A percentile compares a stretch with the other conserved stretches of the same genome.
Evolutionary conservation across 35 echinoderm and acorn worm species (phyloP).

Genomic region (Lytechinus pictus): DNA sequence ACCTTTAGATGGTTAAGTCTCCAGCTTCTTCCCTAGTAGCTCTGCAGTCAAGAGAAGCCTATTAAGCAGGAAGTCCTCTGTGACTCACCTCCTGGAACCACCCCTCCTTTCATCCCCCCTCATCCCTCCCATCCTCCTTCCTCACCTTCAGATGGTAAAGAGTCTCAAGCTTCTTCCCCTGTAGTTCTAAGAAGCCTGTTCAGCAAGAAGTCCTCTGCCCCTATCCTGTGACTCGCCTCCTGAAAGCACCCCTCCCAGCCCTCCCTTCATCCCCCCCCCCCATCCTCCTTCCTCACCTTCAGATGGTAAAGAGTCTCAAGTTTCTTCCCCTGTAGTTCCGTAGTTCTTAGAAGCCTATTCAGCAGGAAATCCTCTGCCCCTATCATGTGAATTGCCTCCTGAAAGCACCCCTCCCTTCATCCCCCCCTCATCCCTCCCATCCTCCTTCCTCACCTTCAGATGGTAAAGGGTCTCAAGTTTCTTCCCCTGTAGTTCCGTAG

Average conservation of each 20-base stretch:
- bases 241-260: not conserved
- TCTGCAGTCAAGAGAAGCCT: conserved; percentile 81
- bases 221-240: not conserved
- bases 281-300: conserved; percentile 65
- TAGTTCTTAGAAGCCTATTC: conserved; percentile 76
- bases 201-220: not conserved
- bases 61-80: conserved; percentile 81
- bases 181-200: not conserved
- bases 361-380: conserved; percentile 79
- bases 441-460: conserved; percentile 77
- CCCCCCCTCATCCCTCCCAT: conserved; percentile 30
- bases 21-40: conserved; percentile 71
- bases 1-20: conserved; percentile 22
- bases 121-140: no score
- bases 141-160: not conserved
- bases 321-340: conserved; percentile 78
- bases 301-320: conserved; percentile 84
- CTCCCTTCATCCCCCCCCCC: not conserved
- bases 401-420: no score
- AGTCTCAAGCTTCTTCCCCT: not conserved
- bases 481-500: conserved; percentile 82
- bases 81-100: conserved; percentile 50
- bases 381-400: conserved; percentile 55
- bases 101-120: no score
- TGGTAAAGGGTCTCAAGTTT: conserved; percentile 83